Percentiles rank a stretch among this genome's conserved stretches.
Evolutionary conservation across 2,888 invertebrate species (phyloP).

Genomic region (Dynastes maya): DNA sequence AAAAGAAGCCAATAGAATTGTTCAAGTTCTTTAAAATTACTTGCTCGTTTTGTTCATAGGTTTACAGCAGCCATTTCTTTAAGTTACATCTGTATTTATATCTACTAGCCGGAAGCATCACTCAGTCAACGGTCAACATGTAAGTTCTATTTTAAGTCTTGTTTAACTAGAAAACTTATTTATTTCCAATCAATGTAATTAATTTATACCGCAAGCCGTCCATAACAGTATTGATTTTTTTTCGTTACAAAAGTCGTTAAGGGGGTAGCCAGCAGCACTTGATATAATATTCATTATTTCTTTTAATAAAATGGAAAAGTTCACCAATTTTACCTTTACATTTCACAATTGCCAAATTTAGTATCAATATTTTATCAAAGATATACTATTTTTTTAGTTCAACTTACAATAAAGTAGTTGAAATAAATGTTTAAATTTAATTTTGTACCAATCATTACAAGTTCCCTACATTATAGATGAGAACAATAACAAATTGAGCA

Average conservation of each 20-base stretch:
- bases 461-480: no score
- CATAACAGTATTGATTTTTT: constrained; percentile 6
- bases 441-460: no score
- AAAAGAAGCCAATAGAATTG: background rate
- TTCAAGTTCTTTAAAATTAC: background rate
- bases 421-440: no score
- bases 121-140: background rate
- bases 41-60: background rate
- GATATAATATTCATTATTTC: no score
- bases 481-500: no score
- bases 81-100: constrained; percentile 15
- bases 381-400: no score
- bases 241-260: background rate
- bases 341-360: no score
- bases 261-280: no score
- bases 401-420: no score
- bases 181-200: background rate
- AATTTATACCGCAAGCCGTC: background rate
- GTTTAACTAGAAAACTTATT: background rate
- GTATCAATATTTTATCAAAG: no score
- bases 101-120: background rate
- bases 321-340: no score
- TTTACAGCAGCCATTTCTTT: background rate
- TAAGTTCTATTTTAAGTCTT: constrained; percentile 23
- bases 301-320: no score